A percentile compares a stretch with the other conserved stretches of the same genome.
Conservation (phyloP, 2,888 invertebrate genomes). For the Steinernema carpocapsae region DNA sequence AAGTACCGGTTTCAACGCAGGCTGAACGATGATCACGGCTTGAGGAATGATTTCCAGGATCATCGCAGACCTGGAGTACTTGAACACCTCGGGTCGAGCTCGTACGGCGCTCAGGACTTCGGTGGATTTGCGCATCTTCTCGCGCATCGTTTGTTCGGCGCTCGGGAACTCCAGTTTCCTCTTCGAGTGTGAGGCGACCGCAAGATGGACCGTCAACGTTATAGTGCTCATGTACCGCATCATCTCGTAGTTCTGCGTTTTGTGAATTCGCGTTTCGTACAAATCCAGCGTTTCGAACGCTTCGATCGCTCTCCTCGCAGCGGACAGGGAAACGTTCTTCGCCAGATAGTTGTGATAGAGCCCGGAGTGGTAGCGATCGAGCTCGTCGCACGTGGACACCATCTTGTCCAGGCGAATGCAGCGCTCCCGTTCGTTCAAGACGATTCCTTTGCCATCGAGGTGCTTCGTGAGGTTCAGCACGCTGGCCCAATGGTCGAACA, state of each 20-base stretch:
- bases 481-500: constrained; percentile 54
- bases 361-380: constrained; percentile 40
- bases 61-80: constrained; percentile 37
- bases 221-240: constrained; percentile 48
- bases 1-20: constrained; percentile 50
- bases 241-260: constrained; percentile 45
- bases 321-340: constrained; percentile 14
- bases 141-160: constrained; percentile 41
- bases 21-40: constrained; percentile 49
- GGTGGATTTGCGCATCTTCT: constrained; percentile 40
- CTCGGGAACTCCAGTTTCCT: constrained; percentile 45
- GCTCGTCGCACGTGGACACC: constrained; percentile 24
- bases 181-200: constrained; percentile 52
- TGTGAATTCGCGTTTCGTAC: constrained; percentile 7
- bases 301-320: neutral
- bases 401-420: neutral
- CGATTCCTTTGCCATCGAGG: constrained; percentile 40
- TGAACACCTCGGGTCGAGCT: constrained; percentile 4
- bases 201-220: constrained; percentile 50
- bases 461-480: constrained; percentile 52
- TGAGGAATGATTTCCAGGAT: constrained; percentile 47
- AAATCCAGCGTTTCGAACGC: constrained; percentile 26
- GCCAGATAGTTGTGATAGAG: constrained; percentile 52
- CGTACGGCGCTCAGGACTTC: constrained; percentile 43
- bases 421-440: constrained; percentile 11